phyloP scores from a whole-genome alignment of 2,888 invertebrate species.

The Andrena hattorfiana region DNA sequence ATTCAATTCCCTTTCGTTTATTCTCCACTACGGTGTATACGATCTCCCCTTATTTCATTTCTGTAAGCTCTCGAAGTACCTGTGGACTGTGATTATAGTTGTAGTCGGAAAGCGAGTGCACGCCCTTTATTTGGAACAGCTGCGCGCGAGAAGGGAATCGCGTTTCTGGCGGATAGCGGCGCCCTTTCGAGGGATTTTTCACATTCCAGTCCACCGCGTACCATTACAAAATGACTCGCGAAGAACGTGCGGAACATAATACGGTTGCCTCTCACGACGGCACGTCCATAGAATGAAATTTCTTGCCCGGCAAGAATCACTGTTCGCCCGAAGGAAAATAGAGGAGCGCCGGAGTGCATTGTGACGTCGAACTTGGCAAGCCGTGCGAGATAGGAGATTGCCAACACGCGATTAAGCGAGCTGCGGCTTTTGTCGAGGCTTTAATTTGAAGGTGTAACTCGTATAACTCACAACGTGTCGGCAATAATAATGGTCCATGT shows the following conservation, averaged over 20 bases:
- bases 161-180: constrained; percentile 2
- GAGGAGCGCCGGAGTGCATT: constrained; percentile 31
- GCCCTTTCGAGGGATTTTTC: constrained; percentile 33
- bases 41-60: not conserved
- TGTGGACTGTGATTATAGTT: not conserved
- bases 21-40: no score
- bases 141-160: constrained; percentile 9
- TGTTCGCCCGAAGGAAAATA: constrained; percentile 45
- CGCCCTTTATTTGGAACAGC: constrained; percentile 1
- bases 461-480: constrained; percentile 40
- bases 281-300: constrained; percentile 57
- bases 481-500: constrained; percentile 23
- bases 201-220: constrained; percentile 34
- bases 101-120: not conserved
- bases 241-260: constrained; percentile 62
- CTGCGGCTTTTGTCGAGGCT: constrained; percentile 20
- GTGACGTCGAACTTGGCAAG: constrained; percentile 55
- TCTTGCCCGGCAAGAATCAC: constrained; percentile 57
- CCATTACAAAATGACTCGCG: constrained; percentile 55
- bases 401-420: constrained; percentile 53
- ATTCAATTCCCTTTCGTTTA: no score
- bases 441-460: constrained; percentile 30
- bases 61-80: not conserved
- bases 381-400: constrained; percentile 39
- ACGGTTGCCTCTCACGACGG: constrained; percentile 31